Base-by-base conservation (phyloP, 2,888 invertebrate species). In the Synanthedon andrenaeformis region DNA sequence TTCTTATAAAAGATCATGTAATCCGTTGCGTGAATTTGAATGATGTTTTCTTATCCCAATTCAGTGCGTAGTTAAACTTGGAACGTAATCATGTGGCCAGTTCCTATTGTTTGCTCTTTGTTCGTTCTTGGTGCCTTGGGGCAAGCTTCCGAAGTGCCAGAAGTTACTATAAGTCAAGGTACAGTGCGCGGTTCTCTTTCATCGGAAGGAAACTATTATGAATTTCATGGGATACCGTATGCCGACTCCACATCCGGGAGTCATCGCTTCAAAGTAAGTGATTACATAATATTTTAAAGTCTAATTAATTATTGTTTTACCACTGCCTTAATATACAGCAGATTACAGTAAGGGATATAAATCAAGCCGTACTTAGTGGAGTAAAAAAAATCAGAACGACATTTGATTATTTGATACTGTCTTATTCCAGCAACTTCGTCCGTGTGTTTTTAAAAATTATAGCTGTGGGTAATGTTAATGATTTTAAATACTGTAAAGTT, bases 171-270 rank as follows among this genome's bases (percentile, higher is more conserved):
- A 52, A 13, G 54, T 0, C 82, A 83, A 65, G 86, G 84, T 41
- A 63, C 59, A 2, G 73, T 85, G 1, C 52, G 72, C 3, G 86
- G 86, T 2, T 63, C 72, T n/a, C 42, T 56, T 1, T 65, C 72
- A 11, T 14, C 57, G 1, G 69, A 75, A 61, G 74, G 76, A 3
- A 55, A 61, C 14, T 76, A 74, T 58, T 73, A 59, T 45, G 74
- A 78, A 55, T 86, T 82, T 56, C 61, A 77, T 60, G 86, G 86
- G 1, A 83, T 86, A 55, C 86, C 85, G 0, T 85, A 79, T 53
- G 86, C 82, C 17, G 85, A 77, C 56, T 70, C 82, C 1, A 83
- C 86, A 1, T 70, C 82, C 3, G 83, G 85, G 17, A 63, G 48
- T 35, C 70, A 83, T 54, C 67, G 86, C 55, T 86, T 82, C 57